Evolutionary conservation across 1,140 invertebrate species (phyloP).

Genomic region (Eupristina koningsbergeri): DNA sequence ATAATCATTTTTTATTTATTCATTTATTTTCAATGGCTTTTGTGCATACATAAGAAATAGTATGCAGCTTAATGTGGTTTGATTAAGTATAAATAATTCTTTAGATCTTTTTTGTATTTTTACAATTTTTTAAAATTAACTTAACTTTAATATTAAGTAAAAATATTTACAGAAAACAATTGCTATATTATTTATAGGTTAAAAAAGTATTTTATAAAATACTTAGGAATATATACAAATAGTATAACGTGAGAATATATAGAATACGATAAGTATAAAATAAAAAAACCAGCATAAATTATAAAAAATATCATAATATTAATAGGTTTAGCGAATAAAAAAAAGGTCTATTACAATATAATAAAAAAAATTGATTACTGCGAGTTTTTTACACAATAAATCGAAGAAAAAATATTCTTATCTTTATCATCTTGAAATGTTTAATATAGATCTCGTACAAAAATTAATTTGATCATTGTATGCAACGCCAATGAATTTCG

Average conservation of each 20-base stretch:
- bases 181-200: neutral
- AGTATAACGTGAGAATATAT: neutral
- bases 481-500: constrained; percentile 18
- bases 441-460: neutral
- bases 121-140: no score
- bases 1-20: no score
- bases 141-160: neutral
- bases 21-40: no score
- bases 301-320: neutral
- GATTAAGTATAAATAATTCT: no score
- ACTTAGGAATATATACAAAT: neutral
- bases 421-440: constrained; percentile 23
- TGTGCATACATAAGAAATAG: no score
- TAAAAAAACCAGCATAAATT: neutral
- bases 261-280: neutral
- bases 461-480: neutral
- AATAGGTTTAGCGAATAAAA: neutral
- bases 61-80: no score
- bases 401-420: constrained; percentile 7
- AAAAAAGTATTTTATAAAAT: neutral
- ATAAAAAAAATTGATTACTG: neutral
- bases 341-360: neutral
- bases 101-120: no score
- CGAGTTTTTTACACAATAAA: constrained; percentile 17
- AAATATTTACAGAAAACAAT: neutral